Percentiles rank a stretch among this genome's conserved stretches.
phyloP scores from a whole-genome alignment of 2,113 vertebrate genomes.

The Cromileptes altivelis region DNA sequence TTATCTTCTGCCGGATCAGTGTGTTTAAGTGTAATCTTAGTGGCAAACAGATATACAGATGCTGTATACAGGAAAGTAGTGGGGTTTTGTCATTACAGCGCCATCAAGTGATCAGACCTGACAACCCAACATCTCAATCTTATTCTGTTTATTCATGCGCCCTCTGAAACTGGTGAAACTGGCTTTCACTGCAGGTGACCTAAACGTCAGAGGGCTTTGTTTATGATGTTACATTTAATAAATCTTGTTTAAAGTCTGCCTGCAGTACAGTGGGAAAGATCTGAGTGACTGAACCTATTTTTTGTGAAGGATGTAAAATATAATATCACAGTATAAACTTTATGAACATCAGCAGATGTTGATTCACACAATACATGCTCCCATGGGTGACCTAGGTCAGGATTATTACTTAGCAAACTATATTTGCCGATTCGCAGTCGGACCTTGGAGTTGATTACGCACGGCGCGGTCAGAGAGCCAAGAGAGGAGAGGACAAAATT shows the following conservation, averaged over 20 bases:
- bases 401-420: slow-evolving; percentile 37
- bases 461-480: slow-evolving; percentile 51
- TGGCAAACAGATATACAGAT: slow-evolving; percentile 22
- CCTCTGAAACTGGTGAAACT: slow-evolving; percentile 33
- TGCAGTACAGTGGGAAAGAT: neutral
- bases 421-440: slow-evolving; percentile 42
- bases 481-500: slow-evolving; percentile 24
- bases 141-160: slow-evolving; percentile 16
- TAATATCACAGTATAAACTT: slow-evolving; percentile 15
- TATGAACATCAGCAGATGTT: neutral
- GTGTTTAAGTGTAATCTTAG: slow-evolving; percentile 13
- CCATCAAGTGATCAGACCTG: slow-evolving; percentile 76
- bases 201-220: neutral
- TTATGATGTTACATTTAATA: neutral
- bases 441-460: slow-evolving; percentile 67
- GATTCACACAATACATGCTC: neutral
- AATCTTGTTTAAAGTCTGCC: neutral
- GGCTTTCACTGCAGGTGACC: slow-evolving; percentile 28
- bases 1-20: slow-evolving; percentile 12
- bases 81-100: slow-evolving; percentile 72
- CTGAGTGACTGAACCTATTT: neutral
- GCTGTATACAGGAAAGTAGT: neutral
- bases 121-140: slow-evolving; percentile 39
- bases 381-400: neutral
- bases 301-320: neutral